Percentiles rank a stretch among this genome's conserved stretches.
These are phyloP conservation scores for Drosophila sproati DNA, from an alignment of 1,140 invertebrate species.

Conservation along the genomic window DNA sequence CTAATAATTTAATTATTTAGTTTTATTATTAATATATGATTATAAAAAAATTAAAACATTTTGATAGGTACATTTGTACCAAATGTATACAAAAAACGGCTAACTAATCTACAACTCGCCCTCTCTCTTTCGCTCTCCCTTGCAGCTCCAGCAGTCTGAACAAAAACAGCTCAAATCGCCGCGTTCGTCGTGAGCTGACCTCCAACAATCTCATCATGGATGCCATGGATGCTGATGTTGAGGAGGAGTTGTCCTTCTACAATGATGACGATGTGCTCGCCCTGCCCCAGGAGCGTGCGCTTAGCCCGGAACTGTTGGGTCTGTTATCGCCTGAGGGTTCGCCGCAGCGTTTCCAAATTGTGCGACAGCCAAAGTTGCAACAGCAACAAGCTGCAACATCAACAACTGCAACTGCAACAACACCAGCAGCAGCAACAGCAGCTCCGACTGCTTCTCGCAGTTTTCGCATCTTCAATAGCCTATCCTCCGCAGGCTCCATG, in stretches of 20 bases:
- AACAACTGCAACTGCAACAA: conserved; percentile 53
- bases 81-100: conserved; percentile 57
- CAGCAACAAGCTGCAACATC: conserved; percentile 4
- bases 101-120: conserved; percentile 61
- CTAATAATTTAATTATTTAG: no score
- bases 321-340: conserved; percentile 78
- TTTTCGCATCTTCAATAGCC: conserved; percentile 84
- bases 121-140: conserved; percentile 16
- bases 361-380: conserved; percentile 58
- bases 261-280: conserved; percentile 66
- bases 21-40: no score
- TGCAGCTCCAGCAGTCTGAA: conserved; percentile 39
- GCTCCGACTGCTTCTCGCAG: conserved; percentile 47
- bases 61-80: not conserved
- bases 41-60: no score
- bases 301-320: conserved; percentile 71
- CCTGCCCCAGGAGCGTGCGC: conserved; percentile 51
- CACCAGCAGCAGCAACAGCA: conserved; percentile 77
- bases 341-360: conserved; percentile 74
- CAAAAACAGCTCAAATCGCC: conserved; percentile 58
- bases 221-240: conserved; percentile 53
- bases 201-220: conserved; percentile 54
- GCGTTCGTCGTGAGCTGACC: conserved; percentile 58
- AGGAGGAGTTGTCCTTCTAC: conserved; percentile 69
- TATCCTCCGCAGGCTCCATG: conserved; percentile 86